These are phyloP conservation scores for Sitophilus oryzae DNA, from an alignment of 1,140 invertebrate genomes.

Conservation along the genomic window DNA sequence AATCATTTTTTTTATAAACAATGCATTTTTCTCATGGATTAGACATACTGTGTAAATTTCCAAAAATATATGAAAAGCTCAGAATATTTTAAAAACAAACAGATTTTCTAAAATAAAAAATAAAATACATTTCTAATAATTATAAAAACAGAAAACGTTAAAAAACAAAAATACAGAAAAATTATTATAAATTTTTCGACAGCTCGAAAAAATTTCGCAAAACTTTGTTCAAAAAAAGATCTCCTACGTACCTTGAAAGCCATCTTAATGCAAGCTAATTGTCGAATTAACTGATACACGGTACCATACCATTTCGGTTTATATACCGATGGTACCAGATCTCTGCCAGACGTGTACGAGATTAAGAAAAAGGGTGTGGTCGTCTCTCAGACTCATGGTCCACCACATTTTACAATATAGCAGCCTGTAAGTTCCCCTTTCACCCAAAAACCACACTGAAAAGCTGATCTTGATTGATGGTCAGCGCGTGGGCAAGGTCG, in stretches of 20 bases:
- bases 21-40: too few species aligned
- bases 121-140: too few species aligned
- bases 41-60: too few species aligned
- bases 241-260: slow-evolving; percentile 22
- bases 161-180: too few species aligned
- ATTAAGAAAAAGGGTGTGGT: slow-evolving; percentile 12
- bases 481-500: slow-evolving; percentile 14
- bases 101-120: not conserved
- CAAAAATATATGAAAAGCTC: too few species aligned
- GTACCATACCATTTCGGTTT: slow-evolving; percentile 5
- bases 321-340: slow-evolving; percentile 4
- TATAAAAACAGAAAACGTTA: too few species aligned
- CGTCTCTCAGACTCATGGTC: slow-evolving; percentile 11
- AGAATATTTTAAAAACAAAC: not conserved
- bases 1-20: too few species aligned
- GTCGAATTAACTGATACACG: slow-evolving; percentile 10
- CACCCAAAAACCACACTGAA: slow-evolving; percentile 7
- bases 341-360: not conserved
- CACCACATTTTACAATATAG: too few species aligned
- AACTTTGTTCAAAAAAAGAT: not conserved
- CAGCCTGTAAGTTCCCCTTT: too few species aligned
- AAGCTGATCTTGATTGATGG: slow-evolving; percentile 12
- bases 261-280: slow-evolving; percentile 18
- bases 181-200: not conserved
- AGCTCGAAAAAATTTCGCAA: too few species aligned